phyloP scores from a whole-genome alignment of 2,113 vertebrate genomes.

The Xiphorhynchus elegans region DNA sequence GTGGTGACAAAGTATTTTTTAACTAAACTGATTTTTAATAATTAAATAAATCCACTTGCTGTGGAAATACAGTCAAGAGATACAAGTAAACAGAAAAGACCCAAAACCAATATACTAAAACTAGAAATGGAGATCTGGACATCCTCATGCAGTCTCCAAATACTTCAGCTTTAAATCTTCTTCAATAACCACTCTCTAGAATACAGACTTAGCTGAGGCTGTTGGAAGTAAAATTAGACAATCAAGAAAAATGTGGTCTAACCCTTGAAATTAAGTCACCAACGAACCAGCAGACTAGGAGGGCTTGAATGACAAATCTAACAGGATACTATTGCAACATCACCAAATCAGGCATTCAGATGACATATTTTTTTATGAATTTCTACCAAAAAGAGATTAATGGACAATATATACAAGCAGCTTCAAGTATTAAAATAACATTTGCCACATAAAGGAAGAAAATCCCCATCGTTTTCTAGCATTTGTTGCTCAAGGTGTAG shows the following conservation, averaged over 20 bases:
- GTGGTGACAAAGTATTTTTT: background rate
- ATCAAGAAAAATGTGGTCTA: background rate
- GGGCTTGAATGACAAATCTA: background rate
- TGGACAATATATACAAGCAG: background rate
- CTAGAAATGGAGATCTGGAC: background rate
- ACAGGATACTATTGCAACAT: background rate
- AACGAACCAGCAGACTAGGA: background rate
- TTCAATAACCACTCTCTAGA: background rate
- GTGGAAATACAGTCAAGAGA: background rate
- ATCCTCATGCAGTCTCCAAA: background rate
- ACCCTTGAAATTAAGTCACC: background rate
- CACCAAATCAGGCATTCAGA: background rate
- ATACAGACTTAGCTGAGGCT: background rate
- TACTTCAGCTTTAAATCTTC: background rate
- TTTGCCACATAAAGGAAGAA: background rate
- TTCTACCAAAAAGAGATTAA: background rate
- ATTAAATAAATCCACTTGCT: background rate
- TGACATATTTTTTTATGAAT: background rate
- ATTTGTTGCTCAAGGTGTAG: background rate
- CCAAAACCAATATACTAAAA: background rate
- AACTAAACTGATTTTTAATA: background rate
- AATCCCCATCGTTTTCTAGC: rapidly evolving
- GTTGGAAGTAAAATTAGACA: background rate
- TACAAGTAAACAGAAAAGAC: background rate
- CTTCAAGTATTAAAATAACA: background rate